Percentiles rank a stretch among this genome's conserved stretches.
Evolutionary conservation across 1,140 invertebrate species (phyloP).

Genomic region (Portunus trituberculatus): DNA sequence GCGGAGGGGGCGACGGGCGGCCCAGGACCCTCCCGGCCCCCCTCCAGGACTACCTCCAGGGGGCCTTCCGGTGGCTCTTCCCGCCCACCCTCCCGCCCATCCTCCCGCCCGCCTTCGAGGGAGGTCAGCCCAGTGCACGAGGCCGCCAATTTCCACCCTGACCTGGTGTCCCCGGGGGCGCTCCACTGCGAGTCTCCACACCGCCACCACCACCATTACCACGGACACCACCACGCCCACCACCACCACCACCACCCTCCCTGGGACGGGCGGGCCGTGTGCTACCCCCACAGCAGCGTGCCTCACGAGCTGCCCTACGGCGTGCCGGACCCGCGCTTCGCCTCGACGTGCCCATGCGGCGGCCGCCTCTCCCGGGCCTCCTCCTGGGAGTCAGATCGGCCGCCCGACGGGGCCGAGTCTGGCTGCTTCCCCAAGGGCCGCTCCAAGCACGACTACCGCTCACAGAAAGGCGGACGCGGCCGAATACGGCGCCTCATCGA

Average conservation of each 20-base stretch:
- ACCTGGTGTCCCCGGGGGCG: slow-evolving; percentile 69
- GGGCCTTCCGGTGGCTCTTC: slow-evolving; percentile 58
- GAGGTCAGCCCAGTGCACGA: slow-evolving; percentile 62
- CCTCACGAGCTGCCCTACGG: slow-evolving; percentile 71
- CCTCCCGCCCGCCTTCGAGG: slow-evolving; percentile 61
- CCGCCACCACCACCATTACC: slow-evolving; percentile 75
- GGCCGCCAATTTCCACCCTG: slow-evolving; percentile 76
- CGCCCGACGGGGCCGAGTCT: slow-evolving; percentile 68
- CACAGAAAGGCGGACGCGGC: slow-evolving; percentile 58
- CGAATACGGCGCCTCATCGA: slow-evolving; percentile 74
- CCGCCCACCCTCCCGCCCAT: slow-evolving; percentile 45
- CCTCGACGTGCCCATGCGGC: slow-evolving; percentile 76
- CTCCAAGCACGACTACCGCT: slow-evolving; percentile 53
- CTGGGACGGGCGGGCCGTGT: slow-evolving; percentile 60
- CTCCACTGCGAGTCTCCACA: slow-evolving; percentile 70
- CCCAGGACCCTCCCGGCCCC: slow-evolving; percentile 56
- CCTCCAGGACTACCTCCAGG: slow-evolving; percentile 65
- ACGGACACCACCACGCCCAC: slow-evolving; percentile 73
- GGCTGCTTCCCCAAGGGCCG: slow-evolving; percentile 66
- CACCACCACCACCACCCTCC: slow-evolving; percentile 60
- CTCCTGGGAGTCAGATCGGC: slow-evolving; percentile 67
- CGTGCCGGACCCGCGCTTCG: slow-evolving; percentile 76
- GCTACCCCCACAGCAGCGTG: slow-evolving; percentile 61
- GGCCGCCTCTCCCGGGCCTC: slow-evolving; percentile 69
- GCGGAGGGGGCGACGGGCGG: slow-evolving; percentile 53